Evolutionary conservation across 2,888 invertebrate species (phyloP).

Genomic region (Cepaea hortensis): DNA sequence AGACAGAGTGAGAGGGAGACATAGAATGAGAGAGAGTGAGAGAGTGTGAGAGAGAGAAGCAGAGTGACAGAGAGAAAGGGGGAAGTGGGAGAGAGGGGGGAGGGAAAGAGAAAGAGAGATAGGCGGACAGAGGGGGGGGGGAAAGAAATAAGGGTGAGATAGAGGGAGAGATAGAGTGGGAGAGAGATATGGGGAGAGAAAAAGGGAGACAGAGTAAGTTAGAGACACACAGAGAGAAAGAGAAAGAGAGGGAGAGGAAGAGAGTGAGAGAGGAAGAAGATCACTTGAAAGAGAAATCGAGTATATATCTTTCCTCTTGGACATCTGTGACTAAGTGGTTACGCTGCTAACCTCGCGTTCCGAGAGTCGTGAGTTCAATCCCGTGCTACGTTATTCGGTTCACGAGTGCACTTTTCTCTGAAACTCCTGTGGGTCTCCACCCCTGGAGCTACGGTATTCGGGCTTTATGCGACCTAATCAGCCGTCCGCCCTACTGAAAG

Average conservation of each 20-base stretch:
- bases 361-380: too few relatives aligned
- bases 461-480: too few relatives aligned
- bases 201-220: not conserved
- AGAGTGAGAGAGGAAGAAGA: not conserved
- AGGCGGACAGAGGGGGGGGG: not conserved
- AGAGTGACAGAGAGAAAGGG: not conserved
- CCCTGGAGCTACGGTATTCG: too few relatives aligned
- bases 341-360: too few relatives aligned
- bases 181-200: not conserved
- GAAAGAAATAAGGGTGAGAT: too few relatives aligned
- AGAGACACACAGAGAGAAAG: not conserved
- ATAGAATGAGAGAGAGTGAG: not conserved
- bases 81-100: not conserved
- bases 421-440: too few relatives aligned
- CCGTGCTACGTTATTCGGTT: too few relatives aligned
- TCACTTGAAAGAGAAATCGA: not conserved
- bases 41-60: not conserved
- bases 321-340: too few relatives aligned
- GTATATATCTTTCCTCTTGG: too few relatives aligned
- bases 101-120: not conserved
- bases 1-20: not conserved
- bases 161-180: not conserved
- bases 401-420: too few relatives aligned
- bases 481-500: too few relatives aligned
- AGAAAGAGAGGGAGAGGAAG: not conserved